A percentile compares a stretch with the other conserved stretches of the same genome.
Evolutionary conservation across 2,888 invertebrate species (phyloP).

Genomic region (Esperia sulphurella): DNA sequence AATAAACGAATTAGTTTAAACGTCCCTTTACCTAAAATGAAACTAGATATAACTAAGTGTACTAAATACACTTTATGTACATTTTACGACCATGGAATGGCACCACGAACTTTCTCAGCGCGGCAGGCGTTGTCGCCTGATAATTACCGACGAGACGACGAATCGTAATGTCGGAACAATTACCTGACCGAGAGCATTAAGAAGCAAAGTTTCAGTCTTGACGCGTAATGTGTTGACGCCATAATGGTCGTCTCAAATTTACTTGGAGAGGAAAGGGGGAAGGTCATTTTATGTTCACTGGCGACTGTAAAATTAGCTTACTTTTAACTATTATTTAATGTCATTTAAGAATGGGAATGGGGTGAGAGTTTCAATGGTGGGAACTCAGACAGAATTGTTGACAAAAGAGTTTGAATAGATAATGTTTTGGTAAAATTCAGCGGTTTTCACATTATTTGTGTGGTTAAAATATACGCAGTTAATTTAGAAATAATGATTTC

Average conservation of each 20-base stretch:
- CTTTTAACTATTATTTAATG: constrained; percentile 71
- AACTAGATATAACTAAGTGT: constrained; percentile 14
- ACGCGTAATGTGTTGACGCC: constrained; percentile 52
- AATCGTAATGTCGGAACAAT: constrained; percentile 57
- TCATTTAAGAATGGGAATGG: constrained; percentile 56
- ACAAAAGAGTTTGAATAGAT: constrained; percentile 51
- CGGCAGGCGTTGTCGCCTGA: constrained; percentile 41
- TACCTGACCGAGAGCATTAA: constrained; percentile 41
- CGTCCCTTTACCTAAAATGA: constrained; percentile 12
- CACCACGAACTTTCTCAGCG: constrained; percentile 37
- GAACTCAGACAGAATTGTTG: constrained; percentile 49
- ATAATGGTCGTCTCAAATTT: constrained; percentile 50
- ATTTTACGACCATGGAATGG: constrained; percentile 31
- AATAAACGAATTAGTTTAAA: constrained; percentile 8
- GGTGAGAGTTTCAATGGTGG: constrained; percentile 58
- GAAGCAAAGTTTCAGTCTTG: constrained; percentile 40
- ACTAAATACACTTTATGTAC: constrained; percentile 16
- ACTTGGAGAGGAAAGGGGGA: constrained; percentile 25
- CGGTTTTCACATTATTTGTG: constrained; percentile 26
- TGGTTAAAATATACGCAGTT: background rate
- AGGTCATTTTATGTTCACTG: constrained; percentile 43
- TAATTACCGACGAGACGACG: constrained; percentile 47
- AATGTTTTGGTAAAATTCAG: constrained; percentile 44
- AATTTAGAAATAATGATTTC: too few relatives aligned
- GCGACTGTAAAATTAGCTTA: constrained; percentile 55